Conservation (phyloP, 2,113 vertebrate species). For the Brachyhypopomus gauderio region DNA sequence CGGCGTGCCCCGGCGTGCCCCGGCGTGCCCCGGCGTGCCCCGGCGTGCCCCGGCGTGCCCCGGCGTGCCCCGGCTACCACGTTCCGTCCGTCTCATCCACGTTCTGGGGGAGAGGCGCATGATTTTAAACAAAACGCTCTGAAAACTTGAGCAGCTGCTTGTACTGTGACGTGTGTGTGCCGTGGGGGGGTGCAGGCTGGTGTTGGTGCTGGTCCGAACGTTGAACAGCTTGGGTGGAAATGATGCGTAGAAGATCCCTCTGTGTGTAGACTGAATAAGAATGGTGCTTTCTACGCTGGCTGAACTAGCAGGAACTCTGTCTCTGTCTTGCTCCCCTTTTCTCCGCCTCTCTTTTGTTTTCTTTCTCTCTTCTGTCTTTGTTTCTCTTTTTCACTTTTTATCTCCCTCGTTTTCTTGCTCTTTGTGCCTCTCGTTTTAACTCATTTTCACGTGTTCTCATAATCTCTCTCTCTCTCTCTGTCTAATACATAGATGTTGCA, state of each 20-base stretch:
- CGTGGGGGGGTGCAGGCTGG: conserved; percentile 8
- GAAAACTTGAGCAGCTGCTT: background rate
- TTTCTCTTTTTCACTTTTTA: background rate
- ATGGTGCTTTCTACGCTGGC: conserved; percentile 5
- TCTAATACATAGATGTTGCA: background rate
- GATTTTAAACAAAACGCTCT: background rate
- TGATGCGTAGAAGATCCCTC: conserved; percentile 43
- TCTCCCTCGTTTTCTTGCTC: background rate
- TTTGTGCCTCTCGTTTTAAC: background rate
- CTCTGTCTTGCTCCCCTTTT: background rate
- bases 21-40: background rate
- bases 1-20: no score
- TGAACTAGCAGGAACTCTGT: background rate
- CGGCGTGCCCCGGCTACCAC: background rate
- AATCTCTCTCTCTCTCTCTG: background rate
- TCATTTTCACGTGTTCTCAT: background rate
- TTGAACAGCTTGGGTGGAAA: conserved; percentile 53
- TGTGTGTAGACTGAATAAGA: conserved; percentile 35
- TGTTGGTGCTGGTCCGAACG: conserved; percentile 45
- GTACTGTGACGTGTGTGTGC: background rate
- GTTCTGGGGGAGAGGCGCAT: background rate
- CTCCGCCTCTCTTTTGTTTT: background rate
- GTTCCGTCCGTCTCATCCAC: background rate
- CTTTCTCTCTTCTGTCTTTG: background rate
- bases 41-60: background rate